phyloP scores from a whole-genome alignment of 2,113 vertebrate species.

The Lichenostomus cassidix region DNA sequence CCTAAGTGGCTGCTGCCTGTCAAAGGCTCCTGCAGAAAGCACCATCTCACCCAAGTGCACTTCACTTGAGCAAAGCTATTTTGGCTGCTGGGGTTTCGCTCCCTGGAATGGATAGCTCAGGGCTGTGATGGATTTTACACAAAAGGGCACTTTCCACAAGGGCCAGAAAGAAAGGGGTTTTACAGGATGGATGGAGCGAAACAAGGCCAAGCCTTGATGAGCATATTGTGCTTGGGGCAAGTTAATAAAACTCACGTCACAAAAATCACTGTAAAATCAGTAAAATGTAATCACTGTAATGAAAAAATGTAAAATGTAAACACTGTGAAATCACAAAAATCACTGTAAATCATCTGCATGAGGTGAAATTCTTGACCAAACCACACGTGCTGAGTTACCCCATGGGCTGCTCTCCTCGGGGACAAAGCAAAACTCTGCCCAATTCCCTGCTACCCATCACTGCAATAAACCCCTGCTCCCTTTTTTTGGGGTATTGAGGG shows the following conservation, averaged over 20 bases:
- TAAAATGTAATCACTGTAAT: too few species aligned
- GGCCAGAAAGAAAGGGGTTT: background rate
- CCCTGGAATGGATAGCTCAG: background rate
- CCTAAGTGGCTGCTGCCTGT: background rate
- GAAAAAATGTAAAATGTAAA: too few species aligned
- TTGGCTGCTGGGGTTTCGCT: background rate
- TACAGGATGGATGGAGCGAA: background rate
- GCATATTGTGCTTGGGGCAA: background rate
- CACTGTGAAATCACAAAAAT: constrained; percentile 26
- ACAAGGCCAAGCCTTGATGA: constrained; percentile 9
- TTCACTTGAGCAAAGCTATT: background rate
- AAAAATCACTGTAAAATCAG: constrained; percentile 15
- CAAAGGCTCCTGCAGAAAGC: background rate
- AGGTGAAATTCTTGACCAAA: background rate
- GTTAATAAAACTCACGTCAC: constrained; percentile 1
- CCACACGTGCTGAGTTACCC: background rate
- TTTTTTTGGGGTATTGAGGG: background rate
- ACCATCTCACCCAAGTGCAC: background rate
- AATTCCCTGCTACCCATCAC: background rate
- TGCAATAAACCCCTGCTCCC: background rate
- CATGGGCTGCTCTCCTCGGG: background rate
- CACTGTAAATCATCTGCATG: background rate
- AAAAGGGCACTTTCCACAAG: background rate
- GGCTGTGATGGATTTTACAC: background rate
- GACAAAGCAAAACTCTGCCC: background rate